Evolutionary conservation across 2,888 invertebrate species (phyloP), one percentile per base, ranked within the genome.

Genomic region (Synanthedon myopaeformis): DNA sequence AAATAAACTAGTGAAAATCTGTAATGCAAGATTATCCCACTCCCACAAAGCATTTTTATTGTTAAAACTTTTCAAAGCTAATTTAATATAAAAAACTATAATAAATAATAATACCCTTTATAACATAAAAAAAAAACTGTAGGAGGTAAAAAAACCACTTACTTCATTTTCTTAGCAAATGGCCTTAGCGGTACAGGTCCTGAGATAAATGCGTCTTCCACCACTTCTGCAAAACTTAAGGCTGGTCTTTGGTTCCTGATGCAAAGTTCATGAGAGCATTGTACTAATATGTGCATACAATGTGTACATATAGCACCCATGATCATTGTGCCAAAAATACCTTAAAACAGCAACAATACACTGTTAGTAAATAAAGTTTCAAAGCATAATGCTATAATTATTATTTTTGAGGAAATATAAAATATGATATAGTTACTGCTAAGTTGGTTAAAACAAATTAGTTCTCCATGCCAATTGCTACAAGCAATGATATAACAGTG

Each of bases 241-340:
- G 92, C 85, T n/a, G 92, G 92, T 55, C 84, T 74, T 72, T 93
- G 91, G 54, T 91, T 88, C 59, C 94, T 86, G 55, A 91, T 86
- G 72, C 94, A 93, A 10, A 94, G 79, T 67, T 94, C 94, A 69
- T 93, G 92, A 10, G 94, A 90, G 74, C 94, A 93, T 55, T 87
- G 86, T 17, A 91, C 93, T 71, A 94, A 83, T 81, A 95, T 92
- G 73, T 96, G 95, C 95, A 95, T 97, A 79, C 97, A 97, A 77
- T 97, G 96, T 12, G 96, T 94, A 75, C 96, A 96, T 61, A 97
- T 91, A n/a, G 91, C 84, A 12, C 96, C 97, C 90, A 97, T 93
- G 12, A 95, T 66, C 55, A 96, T 78, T 1, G 96, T 92, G 4
- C 96, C 94, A 65, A 94, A 89, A 23, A 95, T 90, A 60, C 95